A percentile compares a stretch with the other conserved stretches of the same genome.
Conservation (phyloP, 2,113 vertebrate genomes). For the Callionymus lyra region DNA sequence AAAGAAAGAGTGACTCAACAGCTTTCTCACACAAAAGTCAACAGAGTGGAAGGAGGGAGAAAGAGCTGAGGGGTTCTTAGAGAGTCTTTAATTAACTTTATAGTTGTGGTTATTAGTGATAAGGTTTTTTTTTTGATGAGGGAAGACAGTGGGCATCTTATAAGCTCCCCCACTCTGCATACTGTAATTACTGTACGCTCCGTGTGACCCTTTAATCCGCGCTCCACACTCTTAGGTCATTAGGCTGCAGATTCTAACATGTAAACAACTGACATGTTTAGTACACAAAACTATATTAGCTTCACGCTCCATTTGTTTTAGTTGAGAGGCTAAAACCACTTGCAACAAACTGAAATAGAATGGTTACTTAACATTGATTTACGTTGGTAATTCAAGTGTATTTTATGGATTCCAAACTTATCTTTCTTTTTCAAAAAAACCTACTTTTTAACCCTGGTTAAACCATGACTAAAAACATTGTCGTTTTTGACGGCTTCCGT, state of each 20-base stretch:
- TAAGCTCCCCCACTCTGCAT: slow-evolving; percentile 16
- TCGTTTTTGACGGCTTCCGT: too few species aligned
- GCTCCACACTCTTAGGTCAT: slow-evolving; percentile 5
- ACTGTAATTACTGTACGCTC: slow-evolving; percentile 40
- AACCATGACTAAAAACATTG: too few species aligned
- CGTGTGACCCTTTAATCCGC: slow-evolving; percentile 15
- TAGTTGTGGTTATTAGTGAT: slow-evolving; percentile 51
- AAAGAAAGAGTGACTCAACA: slow-evolving; percentile 30
- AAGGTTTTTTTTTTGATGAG: slow-evolving; percentile 48
- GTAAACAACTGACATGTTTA: slow-evolving; percentile 9
- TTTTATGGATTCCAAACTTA: too few species aligned
- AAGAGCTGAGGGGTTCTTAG: slow-evolving; percentile 29
- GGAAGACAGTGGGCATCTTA: slow-evolving; percentile 18
- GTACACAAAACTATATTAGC: too few species aligned
- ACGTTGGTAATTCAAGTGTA: too few species aligned
- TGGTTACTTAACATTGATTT: too few species aligned
- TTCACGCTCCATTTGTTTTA: too few species aligned
- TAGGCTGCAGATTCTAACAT: too few species aligned
- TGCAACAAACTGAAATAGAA: too few species aligned
- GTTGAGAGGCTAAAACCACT: too few species aligned
- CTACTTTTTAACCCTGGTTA: too few species aligned
- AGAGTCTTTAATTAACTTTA: slow-evolving; percentile 49
- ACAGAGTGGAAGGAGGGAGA: slow-evolving; percentile 7
- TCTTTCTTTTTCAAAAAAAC: too few species aligned
- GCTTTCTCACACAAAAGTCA: slow-evolving; percentile 16